Evolutionary conservation across 1,140 invertebrate genomes (phyloP).

Genomic region (Cepaea nemoralis): DNA sequence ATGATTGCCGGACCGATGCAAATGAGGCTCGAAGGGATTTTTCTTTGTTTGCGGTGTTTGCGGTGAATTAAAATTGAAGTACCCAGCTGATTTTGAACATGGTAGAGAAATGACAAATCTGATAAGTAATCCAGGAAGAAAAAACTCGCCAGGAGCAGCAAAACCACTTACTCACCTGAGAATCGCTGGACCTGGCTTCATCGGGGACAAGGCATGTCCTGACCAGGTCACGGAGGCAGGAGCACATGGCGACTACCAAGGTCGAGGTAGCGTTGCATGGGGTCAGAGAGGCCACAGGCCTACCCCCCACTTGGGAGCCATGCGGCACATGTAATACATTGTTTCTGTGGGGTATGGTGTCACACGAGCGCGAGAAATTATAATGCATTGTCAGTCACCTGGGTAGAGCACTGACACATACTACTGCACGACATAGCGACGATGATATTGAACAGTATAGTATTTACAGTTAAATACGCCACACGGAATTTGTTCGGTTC

Average conservation of each 20-base stretch:
- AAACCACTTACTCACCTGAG: neutral
- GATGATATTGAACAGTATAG: neutral
- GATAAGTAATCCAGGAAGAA: too few relatives aligned
- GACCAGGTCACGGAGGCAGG: neutral
- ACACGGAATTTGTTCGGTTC: too few relatives aligned
- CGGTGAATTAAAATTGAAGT: too few relatives aligned
- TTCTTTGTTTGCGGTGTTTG: too few relatives aligned
- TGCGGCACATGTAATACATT: neutral
- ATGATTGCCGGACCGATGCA: too few relatives aligned
- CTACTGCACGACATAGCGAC: too few relatives aligned
- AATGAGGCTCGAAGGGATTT: too few relatives aligned
- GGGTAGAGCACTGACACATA: neutral
- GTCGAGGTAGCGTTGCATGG: neutral
- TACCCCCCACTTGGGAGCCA: constrained; percentile 19
- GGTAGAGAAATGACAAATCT: too few relatives aligned
- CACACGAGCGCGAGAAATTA: neutral
- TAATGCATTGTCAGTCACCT: neutral
- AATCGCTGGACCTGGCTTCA: neutral
- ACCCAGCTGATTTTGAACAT: too few relatives aligned
- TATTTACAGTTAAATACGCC: neutral
- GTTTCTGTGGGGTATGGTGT: neutral
- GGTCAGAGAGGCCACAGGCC: constrained; percentile 23
- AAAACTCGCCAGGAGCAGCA: too few relatives aligned
- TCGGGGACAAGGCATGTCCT: constrained; percentile 21
- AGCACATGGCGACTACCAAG: neutral